Conservation (phyloP, 35 echinoderm and acorn worm genomes). For the Heliocidaris tuberculata region DNA sequence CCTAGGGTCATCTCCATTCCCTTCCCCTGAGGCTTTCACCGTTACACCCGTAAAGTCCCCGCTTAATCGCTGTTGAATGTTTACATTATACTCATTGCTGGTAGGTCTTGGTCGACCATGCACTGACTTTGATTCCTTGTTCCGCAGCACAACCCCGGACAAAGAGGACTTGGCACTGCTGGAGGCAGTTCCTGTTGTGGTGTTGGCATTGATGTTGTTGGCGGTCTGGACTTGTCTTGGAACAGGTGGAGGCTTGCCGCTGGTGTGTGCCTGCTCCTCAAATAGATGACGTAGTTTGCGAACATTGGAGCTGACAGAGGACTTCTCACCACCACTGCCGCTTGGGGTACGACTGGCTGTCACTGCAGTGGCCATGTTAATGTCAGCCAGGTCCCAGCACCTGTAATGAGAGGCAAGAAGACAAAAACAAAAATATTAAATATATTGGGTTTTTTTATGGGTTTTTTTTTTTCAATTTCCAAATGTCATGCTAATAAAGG, state of each 20-base stretch:
- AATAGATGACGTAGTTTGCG: conserved; percentile 70
- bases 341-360: conserved; percentile 38
- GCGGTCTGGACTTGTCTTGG: not conserved
- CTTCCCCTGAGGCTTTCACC: not conserved
- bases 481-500: not conserved
- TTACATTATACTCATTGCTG: conserved; percentile 31
- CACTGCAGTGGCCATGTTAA: conserved; percentile 52
- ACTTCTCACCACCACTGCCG: conserved; percentile 24
- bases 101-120: not conserved
- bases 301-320: conserved; percentile 58
- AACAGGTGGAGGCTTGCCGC: not conserved
- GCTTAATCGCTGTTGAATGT: conserved; percentile 26
- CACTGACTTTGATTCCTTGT: conserved; percentile 15
- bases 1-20: conserved; percentile 46
- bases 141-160: not conserved
- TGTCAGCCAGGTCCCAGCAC: conserved; percentile 49
- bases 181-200: not conserved
- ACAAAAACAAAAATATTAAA: not conserved
- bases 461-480: not conserved
- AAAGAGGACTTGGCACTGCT: conserved; percentile 3
- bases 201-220: conserved; percentile 44
- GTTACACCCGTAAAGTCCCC: not conserved
- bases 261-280: conserved; percentile 40
- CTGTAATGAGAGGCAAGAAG: not conserved
- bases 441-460: too few species aligned